Evolutionary conservation across 2,888 invertebrate species (phyloP).

Genomic region (Heliconius sara): DNA sequence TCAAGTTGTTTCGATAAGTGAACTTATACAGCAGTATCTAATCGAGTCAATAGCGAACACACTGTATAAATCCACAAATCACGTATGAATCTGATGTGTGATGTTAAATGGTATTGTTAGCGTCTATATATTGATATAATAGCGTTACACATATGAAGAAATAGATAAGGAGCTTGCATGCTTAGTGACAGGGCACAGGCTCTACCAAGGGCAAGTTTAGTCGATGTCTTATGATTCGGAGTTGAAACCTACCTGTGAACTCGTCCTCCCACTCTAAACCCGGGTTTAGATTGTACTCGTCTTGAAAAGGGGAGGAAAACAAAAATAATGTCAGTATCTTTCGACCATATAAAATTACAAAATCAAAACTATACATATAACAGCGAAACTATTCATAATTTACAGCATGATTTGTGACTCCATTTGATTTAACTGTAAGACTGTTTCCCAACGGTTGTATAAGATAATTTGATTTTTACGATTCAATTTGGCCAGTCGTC

Average conservation of each 20-base stretch:
- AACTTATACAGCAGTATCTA: constrained; percentile 23
- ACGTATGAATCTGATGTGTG: constrained; percentile 39
- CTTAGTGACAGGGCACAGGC: constrained; percentile 80
- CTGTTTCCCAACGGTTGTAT: constrained; percentile 48
- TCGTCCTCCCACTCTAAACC: constrained; percentile 99
- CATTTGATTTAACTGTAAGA: constrained; percentile 58
- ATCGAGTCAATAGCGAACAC: no score
- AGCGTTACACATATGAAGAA: constrained; percentile 66
- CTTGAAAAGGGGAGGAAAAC: constrained; percentile 91
- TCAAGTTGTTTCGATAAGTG: constrained; percentile 31
- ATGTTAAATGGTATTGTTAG: constrained; percentile 70
- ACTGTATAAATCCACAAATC: constrained; percentile 35
- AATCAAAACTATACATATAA: constrained; percentile 75
- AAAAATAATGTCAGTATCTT: constrained; percentile 84
- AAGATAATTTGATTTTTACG: not conserved
- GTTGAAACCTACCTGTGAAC: constrained; percentile 97
- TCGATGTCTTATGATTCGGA: constrained; percentile 77
- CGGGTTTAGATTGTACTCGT: constrained; percentile 99
- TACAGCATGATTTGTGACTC: constrained; percentile 75
- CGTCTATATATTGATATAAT: constrained; percentile 63
- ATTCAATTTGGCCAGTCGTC: constrained; percentile 2
- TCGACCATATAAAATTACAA: constrained; percentile 71
- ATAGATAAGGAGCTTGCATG: constrained; percentile 77
- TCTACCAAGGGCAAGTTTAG: constrained; percentile 78
- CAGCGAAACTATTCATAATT: constrained; percentile 75